These are phyloP conservation scores for Chymomyza caudatula DNA, from an alignment of 2,888 invertebrate species.

Conservation along the genomic window DNA sequence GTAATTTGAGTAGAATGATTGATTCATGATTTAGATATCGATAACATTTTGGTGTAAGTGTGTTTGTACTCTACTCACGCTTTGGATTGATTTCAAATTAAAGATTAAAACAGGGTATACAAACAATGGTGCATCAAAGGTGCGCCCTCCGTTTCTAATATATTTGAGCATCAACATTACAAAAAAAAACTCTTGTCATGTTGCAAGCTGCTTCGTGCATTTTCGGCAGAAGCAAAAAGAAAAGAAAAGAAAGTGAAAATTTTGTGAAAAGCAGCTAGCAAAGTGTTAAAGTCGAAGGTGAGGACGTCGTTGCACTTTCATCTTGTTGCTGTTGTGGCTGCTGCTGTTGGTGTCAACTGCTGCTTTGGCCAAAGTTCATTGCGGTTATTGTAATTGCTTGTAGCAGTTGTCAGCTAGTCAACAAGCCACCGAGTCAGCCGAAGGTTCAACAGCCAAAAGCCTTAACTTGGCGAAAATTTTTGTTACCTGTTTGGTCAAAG, in stretches of 20 bases:
- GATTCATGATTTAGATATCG: too few relatives aligned
- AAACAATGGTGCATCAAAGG: neutral
- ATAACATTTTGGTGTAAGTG: too few relatives aligned
- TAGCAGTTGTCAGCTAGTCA: conserved; percentile 38
- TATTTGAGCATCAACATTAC: neutral
- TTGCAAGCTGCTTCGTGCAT: conserved; percentile 53
- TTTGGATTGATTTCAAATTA: too few relatives aligned
- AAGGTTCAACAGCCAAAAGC: neutral
- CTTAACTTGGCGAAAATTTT: neutral
- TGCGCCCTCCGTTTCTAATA: neutral
- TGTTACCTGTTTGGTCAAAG: neutral
- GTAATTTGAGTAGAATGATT: too few relatives aligned
- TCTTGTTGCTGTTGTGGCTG: conserved; percentile 13
- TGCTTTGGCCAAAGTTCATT: conserved; percentile 32
- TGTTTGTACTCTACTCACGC: too few relatives aligned
- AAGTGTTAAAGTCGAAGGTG: conserved; percentile 63
- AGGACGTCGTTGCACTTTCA: conserved; percentile 41
- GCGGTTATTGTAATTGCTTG: conserved; percentile 35
- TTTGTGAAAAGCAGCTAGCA: conserved; percentile 11
- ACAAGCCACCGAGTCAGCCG: conserved; percentile 10
- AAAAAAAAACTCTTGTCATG: conserved; percentile 34
- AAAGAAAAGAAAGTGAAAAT: conserved; percentile 63
- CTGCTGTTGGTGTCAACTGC: conserved; percentile 9
- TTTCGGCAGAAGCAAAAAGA: conserved; percentile 25
- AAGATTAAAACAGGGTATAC: neutral